Base-by-base conservation (phyloP, 2,113 vertebrate genomes). In the Callopanchax toddi region DNA sequence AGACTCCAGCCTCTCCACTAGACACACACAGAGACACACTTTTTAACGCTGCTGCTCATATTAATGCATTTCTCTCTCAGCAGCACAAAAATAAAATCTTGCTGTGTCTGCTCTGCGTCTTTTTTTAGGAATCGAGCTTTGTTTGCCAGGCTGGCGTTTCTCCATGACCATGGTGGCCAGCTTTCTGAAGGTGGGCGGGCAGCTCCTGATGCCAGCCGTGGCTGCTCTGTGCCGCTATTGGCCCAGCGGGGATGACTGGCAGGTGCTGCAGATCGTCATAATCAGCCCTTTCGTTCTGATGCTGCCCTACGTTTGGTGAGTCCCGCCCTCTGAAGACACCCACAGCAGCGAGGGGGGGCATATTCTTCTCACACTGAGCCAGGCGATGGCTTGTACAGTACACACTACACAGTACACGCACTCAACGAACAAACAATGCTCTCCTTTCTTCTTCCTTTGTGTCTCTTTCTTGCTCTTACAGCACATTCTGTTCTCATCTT, bases 101-200 rank as follows among this genome's bases (percentile, higher is more conserved):
- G 11, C 26, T 26, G 32, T 71, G 61, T 52, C 46, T 53, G 40
- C n/a, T n/a, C n/a, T 20, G 42, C 32, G 20, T 57, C 29, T 60
- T 57, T 56, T 37, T 58, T 60, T 32, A 99, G 97, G 97, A 79
- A 96, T 99, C 76, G 97, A 99, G 90, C 92, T 99, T 63, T 98
- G 97, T 74, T 91, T 95, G 75, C 96, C 97, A 1, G 91, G 77
- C 59, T 94, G 95, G 87, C 95, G 97, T 4, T 98, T 99, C 92
- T 95, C 97, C 93, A 92, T 99, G 92, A 97, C 97, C 16, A 97
- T 99, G 95, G 95, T 96, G 90, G 95, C 96, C 0, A 97, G 93
- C 77, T 98, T 99, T 80, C 92, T 98, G 43, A 94, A 94, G 81
- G 95, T 97, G 89, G 95, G 92, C 0, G 97, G 97, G 61, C 97